Evolutionary conservation across 2,113 vertebrate species (phyloP).

Genomic region (Cryptotis parvus): DNA sequence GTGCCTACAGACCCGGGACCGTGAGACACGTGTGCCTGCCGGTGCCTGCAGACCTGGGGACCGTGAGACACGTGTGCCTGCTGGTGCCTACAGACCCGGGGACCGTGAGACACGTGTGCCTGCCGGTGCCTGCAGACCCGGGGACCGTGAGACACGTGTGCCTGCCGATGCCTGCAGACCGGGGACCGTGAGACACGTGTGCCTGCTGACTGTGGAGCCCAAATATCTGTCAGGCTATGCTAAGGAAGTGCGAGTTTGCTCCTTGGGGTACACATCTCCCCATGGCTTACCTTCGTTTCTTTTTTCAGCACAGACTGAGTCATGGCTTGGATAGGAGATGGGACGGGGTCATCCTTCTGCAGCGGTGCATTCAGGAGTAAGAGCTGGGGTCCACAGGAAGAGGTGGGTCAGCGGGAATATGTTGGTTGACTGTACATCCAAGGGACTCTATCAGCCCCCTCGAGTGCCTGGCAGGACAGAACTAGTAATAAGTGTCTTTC

Average conservation of each 20-base stretch:
- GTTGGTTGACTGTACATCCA: background rate
- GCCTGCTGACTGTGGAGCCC: background rate
- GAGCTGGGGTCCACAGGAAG: background rate
- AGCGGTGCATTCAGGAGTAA: background rate
- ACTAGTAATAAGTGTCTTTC: background rate
- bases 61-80: no score
- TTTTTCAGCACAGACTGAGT: background rate
- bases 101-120: no score
- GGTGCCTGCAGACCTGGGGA: no score
- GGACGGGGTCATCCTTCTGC: background rate
- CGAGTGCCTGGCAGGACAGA: background rate
- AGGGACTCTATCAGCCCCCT: background rate
- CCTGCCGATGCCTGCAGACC: no score
- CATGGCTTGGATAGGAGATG: no score
- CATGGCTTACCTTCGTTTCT: background rate
- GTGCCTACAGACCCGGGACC: no score
- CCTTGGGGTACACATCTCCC: background rate
- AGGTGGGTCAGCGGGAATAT: no score
- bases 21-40: no score
- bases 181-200: no score
- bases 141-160: no score
- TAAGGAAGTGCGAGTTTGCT: background rate
- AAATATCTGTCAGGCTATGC: background rate
- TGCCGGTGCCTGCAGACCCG: no score
- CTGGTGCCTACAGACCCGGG: no score